phyloP scores from a whole-genome alignment of 2,113 vertebrate genomes.

The Ancistrus triradiatus region DNA sequence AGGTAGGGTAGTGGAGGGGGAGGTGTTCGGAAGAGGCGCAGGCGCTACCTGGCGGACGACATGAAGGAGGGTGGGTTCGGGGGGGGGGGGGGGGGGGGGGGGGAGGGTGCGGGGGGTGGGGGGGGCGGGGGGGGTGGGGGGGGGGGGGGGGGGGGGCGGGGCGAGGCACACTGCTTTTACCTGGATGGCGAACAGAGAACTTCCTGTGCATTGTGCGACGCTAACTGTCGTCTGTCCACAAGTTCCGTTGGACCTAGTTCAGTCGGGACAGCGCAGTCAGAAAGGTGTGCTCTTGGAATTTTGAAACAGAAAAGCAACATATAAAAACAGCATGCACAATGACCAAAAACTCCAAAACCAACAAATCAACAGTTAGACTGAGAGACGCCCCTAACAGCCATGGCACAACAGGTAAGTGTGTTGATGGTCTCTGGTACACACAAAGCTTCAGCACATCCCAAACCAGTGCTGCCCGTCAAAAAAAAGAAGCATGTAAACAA shows the following conservation, averaged over 20 bases:
- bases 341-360: constrained; percentile 20
- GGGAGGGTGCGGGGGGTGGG: too few relatives aligned
- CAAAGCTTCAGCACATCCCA: constrained; percentile 23
- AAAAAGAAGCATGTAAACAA: constrained; percentile 8
- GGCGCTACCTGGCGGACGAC: constrained; percentile 43
- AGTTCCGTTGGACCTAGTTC: constrained; percentile 49
- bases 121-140: too few relatives aligned
- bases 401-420: not conserved
- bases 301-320: constrained; percentile 6
- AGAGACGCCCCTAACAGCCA: not conserved
- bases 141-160: too few relatives aligned
- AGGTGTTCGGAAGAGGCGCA: constrained; percentile 44
- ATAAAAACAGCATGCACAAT: constrained; percentile 31
- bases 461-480: constrained; percentile 5
- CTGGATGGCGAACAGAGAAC: constrained; percentile 42
- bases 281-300: constrained; percentile 30
- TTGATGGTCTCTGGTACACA: constrained; percentile 20
- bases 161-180: constrained; percentile 49
- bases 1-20: constrained; percentile 34
- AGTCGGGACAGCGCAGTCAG: constrained; percentile 39
- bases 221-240: constrained; percentile 50
- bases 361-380: not conserved
- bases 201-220: constrained; percentile 44
- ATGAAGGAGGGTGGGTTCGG: too few relatives aligned
- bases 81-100: too few relatives aligned